These are phyloP conservation scores for Leptodactylus fuscus DNA, from an alignment of 2,113 vertebrate genomes.

Conservation along the genomic window DNA sequence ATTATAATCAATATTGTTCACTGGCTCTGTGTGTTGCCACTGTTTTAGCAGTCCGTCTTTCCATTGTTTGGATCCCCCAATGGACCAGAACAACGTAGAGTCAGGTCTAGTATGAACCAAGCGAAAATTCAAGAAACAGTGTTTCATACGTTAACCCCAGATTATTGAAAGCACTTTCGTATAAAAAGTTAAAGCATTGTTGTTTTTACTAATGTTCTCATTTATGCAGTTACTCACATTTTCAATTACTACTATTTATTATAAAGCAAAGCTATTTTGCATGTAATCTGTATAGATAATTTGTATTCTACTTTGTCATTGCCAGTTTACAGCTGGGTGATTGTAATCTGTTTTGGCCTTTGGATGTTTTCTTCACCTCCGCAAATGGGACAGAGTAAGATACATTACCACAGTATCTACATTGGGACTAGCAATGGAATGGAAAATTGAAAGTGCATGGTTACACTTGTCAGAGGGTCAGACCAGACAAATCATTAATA, in stretches of 20 bases:
- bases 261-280: neutral
- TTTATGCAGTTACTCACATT: neutral
- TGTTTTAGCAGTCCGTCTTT: no score
- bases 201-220: no score
- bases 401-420: constrained; percentile 37
- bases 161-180: no score
- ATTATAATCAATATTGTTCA: no score
- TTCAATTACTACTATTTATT: neutral
- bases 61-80: no score
- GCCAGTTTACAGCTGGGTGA: neutral
- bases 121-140: no score
- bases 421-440: constrained; percentile 36
- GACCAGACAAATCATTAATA: constrained; percentile 51
- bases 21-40: no score
- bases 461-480: constrained; percentile 55
- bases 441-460: constrained; percentile 49
- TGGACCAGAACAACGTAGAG: no score
- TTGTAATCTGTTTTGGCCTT: constrained; percentile 12
- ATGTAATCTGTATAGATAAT: neutral
- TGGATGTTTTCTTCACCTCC: constrained; percentile 37
- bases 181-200: no score
- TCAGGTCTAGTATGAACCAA: no score
- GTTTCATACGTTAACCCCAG: no score
- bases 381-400: constrained; percentile 46
- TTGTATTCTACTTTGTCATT: neutral